Conservation (phyloP, 2,888 invertebrate species). For the Mantis religiosa region DNA sequence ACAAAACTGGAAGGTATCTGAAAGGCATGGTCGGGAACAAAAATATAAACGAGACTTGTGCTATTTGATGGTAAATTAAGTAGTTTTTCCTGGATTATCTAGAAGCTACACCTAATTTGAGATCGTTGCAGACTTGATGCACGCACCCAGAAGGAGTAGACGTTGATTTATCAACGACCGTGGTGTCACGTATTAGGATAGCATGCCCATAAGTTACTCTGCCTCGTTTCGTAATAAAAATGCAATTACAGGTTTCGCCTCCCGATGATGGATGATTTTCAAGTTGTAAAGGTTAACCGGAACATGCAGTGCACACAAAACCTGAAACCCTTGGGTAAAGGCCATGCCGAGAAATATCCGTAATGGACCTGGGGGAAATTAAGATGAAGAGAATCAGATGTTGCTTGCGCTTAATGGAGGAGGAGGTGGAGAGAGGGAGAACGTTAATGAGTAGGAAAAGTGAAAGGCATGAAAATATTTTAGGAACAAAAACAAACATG, state of each 20-base stretch:
- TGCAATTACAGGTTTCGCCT: neutral
- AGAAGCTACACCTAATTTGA: no score
- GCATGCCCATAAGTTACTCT: neutral
- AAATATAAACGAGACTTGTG: no score
- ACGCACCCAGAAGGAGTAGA: neutral
- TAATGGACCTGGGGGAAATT: neutral
- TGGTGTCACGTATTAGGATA: neutral
- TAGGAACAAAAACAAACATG: neutral
- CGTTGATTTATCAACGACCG: neutral
- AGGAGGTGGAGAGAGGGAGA: neutral
- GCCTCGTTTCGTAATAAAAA: neutral
- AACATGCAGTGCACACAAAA: neutral
- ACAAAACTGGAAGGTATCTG: no score
- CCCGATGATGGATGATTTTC: neutral
- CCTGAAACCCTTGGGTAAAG: neutral
- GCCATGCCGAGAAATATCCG: neutral
- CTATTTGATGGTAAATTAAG: no score
- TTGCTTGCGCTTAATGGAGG: neutral
- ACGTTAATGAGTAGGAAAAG: neutral
- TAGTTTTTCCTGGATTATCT: no score
- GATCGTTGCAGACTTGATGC: no score
- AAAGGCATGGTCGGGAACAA: no score
- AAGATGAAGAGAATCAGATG: neutral
- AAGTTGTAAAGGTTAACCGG: neutral
- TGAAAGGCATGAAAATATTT: neutral